phyloP scores from a whole-genome alignment of 2,888 invertebrate species.

The Balanococcus diminutus region DNA sequence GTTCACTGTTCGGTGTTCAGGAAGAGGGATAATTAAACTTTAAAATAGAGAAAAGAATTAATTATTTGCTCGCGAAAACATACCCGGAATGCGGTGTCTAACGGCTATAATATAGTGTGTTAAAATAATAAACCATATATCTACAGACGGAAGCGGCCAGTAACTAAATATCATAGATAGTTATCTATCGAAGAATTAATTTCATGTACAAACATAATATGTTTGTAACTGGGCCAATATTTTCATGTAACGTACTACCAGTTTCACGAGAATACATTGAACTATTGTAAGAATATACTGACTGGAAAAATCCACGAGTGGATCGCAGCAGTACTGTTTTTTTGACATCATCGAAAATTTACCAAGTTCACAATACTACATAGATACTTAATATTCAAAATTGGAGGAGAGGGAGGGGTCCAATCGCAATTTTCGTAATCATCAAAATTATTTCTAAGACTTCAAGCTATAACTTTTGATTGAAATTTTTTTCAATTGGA shows the following conservation, averaged over 20 bases:
- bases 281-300: too few relatives aligned
- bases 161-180: not conserved
- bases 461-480: too few relatives aligned
- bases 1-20: not conserved
- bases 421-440: too few relatives aligned
- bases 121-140: not conserved
- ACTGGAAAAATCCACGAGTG: too few relatives aligned
- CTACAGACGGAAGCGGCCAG: not conserved
- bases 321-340: too few relatives aligned
- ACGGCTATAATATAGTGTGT: not conserved
- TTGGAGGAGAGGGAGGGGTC: too few relatives aligned
- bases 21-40: slow-evolving; percentile 26
- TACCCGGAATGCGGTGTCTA: not conserved
- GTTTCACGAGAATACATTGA: too few relatives aligned
- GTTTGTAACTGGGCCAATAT: not conserved
- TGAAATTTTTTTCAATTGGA: too few relatives aligned
- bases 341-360: too few relatives aligned
- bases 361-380: too few relatives aligned
- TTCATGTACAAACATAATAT: not conserved
- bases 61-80: slow-evolving; percentile 32
- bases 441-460: too few relatives aligned
- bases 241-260: not conserved
- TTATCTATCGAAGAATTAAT: not conserved
- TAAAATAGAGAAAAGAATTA: slow-evolving; percentile 43
- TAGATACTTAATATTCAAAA: too few relatives aligned